A percentile compares a stretch with the other conserved stretches of the same genome.
Conservation (phyloP, 2,113 vertebrate species). For the Chinchilla lanigera region DNA sequence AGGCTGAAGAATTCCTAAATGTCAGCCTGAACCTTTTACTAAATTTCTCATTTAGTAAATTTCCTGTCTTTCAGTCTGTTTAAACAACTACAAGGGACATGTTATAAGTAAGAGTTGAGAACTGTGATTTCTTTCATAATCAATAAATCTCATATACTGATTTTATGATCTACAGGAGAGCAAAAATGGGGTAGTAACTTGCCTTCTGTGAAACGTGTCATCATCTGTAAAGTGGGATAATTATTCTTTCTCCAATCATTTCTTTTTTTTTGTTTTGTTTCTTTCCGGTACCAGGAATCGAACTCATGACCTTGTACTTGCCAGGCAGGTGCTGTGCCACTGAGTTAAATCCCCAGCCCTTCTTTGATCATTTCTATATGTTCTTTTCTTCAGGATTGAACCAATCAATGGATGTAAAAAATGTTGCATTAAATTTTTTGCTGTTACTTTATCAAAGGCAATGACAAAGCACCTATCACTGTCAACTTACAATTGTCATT, state of each 20-base stretch:
- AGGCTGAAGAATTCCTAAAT: conserved; percentile 71
- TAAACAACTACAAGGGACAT: conserved; percentile 67
- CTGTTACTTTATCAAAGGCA: neutral
- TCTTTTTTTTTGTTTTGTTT: too few species aligned
- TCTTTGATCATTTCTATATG: neutral
- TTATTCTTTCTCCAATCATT: neutral
- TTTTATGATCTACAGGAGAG: neutral
- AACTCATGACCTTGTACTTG: too few species aligned
- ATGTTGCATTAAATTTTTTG: neutral
- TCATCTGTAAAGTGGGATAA: neutral
- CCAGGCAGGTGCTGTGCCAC: too few species aligned
- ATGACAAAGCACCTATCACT: neutral
- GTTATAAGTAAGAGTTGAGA: conserved; percentile 65
- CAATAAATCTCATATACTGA: neutral
- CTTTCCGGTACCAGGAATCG: too few species aligned
- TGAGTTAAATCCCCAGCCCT: too few species aligned
- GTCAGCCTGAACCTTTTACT: conserved; percentile 73
- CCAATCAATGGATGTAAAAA: neutral
- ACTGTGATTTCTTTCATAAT: conserved; percentile 68
- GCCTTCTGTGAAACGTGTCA: neutral
- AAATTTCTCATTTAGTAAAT: conserved; percentile 66
- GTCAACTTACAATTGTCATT: neutral
- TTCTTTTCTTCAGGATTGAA: neutral
- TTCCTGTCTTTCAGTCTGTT: conserved; percentile 27
- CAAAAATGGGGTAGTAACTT: neutral